Conservation (phyloP, 1,140 invertebrate species). For the Ceratoteleas bidentatus region DNA sequence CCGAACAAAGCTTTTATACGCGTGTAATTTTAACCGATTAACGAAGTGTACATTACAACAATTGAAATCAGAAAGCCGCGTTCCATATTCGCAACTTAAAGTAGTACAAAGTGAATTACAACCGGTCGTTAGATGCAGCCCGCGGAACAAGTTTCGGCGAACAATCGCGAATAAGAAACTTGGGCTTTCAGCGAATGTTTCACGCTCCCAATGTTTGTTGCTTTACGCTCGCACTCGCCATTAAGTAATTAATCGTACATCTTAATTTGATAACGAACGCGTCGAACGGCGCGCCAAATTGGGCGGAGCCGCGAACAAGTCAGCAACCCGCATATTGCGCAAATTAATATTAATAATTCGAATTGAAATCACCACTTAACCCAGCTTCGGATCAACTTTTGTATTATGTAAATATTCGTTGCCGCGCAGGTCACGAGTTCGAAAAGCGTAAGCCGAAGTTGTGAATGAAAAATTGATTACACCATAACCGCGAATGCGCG, state of each 20-base stretch:
- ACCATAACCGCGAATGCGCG: not conserved
- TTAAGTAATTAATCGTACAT: no score
- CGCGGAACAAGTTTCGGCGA: no score
- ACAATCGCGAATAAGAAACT: no score
- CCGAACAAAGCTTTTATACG: slow-evolving; percentile 25
- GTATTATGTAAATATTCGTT: slow-evolving; percentile 38
- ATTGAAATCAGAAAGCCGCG: slow-evolving; percentile 60
- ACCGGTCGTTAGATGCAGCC: slow-evolving; percentile 42
- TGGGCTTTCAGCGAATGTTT: no score
- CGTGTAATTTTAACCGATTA: slow-evolving; percentile 21
- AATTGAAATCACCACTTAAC: slow-evolving; percentile 40
- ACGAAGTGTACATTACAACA: slow-evolving; percentile 57
- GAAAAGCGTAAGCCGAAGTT: slow-evolving; percentile 26
- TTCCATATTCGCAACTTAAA: slow-evolving; percentile 41
- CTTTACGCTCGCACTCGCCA: no score
- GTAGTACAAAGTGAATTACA: slow-evolving; percentile 53
- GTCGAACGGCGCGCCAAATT: slow-evolving; percentile 32
- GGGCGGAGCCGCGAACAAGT: no score
- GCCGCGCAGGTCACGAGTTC: slow-evolving; percentile 19
- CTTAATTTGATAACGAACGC: no score
- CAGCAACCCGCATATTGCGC: slow-evolving; percentile 33
- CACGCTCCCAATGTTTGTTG: no score
- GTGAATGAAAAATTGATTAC: slow-evolving; percentile 22
- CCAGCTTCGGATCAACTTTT: slow-evolving; percentile 34
- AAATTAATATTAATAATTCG: slow-evolving; percentile 46